Base-by-base conservation (phyloP, 2,113 vertebrate genomes). In the Atractosteus spatula region DNA sequence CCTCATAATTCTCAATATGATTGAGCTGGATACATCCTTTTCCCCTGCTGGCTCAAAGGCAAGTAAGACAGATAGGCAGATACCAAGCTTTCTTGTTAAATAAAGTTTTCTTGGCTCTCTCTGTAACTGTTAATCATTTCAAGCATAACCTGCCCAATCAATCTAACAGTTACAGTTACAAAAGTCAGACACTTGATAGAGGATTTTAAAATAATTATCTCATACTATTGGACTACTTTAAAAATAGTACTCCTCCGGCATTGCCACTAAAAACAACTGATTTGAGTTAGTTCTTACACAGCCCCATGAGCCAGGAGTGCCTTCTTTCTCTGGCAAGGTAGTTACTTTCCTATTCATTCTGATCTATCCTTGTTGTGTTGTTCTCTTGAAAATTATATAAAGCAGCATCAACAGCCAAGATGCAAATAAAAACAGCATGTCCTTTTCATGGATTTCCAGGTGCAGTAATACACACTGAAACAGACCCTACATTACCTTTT, bases 341-440 rank as follows among this genome's bases (percentile, higher is more conserved):
- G 71, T 51, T 66, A 45, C 61, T n/a, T 42, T 77, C 70, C 29
- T 66, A 29, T 42, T 72, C 63, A 55, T 56, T 63, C 55, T 29
- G 42, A 17, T 66, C 72, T 70, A 51, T 62, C 13, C 45, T 41
- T 41, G 70, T 13, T 17, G 56, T 67, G 2, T 67, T 73, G 69
- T 64, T 56, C 56, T 17, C 71, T 54, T 70, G 65, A 71, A 16
- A 7, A 76, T 16, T 42, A 59, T 72, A 65, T 68, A 29, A 70
- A 63, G 62, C 29, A 63, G 70, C 43, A 63, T 54, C 41, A 10
- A 2, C 8, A 16, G 66, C 74, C 76, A 67, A 67, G 55, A 74
- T 8, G 16, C 62, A 76, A 76, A 74, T 71, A 72, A 70, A 75
- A 69, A 66, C 66, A 81, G 73, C 55, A 72, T 64, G 69, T 57